phyloP scores from a whole-genome alignment of 2,888 invertebrate species.

The Pogonocherus hispidulus region DNA sequence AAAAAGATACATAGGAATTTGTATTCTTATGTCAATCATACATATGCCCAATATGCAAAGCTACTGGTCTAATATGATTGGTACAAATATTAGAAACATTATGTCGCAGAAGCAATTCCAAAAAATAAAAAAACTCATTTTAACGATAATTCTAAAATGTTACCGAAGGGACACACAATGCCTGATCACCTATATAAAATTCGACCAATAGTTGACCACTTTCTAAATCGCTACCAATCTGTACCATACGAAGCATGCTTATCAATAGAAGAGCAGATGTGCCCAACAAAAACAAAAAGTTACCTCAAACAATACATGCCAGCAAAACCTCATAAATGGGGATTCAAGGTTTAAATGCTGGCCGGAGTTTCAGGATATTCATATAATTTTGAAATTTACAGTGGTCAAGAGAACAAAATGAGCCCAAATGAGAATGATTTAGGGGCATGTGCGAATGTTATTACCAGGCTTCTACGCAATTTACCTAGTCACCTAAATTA shows the following conservation, averaged over 20 bases:
- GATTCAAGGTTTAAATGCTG: slow-evolving; percentile 55
- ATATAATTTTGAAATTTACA: slow-evolving; percentile 61
- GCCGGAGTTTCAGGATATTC: slow-evolving; percentile 55
- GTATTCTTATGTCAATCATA: neutral
- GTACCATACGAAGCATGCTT: too few relatives aligned
- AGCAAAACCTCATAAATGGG: slow-evolving; percentile 64
- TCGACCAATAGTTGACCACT: too few relatives aligned
- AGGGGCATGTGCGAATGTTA: slow-evolving; percentile 58
- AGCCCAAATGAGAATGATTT: slow-evolving; percentile 56
- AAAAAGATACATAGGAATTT: neutral
- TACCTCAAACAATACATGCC: slow-evolving; percentile 59
- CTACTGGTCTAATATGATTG: neutral
- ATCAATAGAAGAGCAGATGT: neutral
- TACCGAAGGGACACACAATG: too few relatives aligned
- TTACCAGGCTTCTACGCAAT: slow-evolving; percentile 46
- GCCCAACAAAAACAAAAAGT: neutral
- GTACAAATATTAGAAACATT: neutral
- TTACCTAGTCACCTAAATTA: neutral
- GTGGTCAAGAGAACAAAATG: slow-evolving; percentile 53
- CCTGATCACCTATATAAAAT: too few relatives aligned
- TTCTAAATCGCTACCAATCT: too few relatives aligned
- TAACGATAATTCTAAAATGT: too few relatives aligned
- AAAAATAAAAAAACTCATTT: neutral
- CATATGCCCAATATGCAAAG: neutral
- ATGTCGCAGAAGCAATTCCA: neutral